A percentile compares a stretch with the other conserved stretches of the same genome.
Evolutionary conservation across 2,113 vertebrate genomes (phyloP).

Genomic region (Pseudonaja textilis): DNA sequence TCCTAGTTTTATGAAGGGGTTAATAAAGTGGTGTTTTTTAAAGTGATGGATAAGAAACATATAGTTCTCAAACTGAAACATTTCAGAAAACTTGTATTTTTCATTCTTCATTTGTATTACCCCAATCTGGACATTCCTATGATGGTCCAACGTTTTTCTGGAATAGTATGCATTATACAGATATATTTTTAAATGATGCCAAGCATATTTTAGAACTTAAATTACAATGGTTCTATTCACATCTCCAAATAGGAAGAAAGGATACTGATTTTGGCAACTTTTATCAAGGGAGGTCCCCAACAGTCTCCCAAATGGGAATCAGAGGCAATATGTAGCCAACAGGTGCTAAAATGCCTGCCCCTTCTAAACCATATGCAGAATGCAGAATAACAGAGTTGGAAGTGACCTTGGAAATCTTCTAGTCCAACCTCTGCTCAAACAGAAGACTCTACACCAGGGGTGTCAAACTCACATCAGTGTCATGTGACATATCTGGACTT

Average conservation of each 20-base stretch:
- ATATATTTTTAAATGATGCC: background rate
- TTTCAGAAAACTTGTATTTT: background rate
- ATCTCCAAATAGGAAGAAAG: background rate
- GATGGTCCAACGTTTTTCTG: background rate
- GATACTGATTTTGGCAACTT: background rate
- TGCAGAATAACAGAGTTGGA: background rate
- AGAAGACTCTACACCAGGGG: background rate
- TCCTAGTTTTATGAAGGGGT: background rate
- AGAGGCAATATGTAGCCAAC: background rate
- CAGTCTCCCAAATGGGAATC: background rate
- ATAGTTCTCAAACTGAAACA: background rate
- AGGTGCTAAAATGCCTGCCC: background rate
- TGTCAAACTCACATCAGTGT: no score
- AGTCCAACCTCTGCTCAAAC: background rate
- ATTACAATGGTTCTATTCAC: background rate
- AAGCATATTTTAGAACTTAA: background rate
- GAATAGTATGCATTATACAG: background rate
- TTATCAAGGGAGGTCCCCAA: background rate
- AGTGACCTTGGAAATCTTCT: background rate
- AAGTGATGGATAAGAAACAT: background rate
- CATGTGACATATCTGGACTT: no score
- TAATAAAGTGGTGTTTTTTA: background rate
- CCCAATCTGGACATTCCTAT: background rate
- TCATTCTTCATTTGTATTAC: background rate
- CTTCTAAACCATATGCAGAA: background rate